Conservation (phyloP, 2,888 invertebrate genomes). For the Pristionchus fissidentatus region DNA sequence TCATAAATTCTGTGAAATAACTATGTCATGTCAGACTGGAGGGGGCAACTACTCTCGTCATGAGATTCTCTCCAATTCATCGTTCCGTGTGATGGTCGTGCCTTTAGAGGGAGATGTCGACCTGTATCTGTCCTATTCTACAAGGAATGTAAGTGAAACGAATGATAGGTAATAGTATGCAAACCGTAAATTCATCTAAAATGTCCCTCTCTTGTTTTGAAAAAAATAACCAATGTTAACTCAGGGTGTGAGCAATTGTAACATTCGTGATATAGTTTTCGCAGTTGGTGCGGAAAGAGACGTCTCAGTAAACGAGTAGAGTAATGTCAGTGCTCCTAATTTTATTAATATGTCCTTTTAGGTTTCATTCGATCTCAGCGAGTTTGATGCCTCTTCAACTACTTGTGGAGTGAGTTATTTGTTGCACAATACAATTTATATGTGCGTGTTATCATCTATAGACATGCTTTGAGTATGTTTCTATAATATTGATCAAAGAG, state of each 20-base stretch:
- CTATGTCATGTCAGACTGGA: not conserved
- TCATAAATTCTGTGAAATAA: not conserved
- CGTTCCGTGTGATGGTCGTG: constrained; percentile 18
- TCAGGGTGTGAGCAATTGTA: too few species aligned
- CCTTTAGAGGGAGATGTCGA: constrained; percentile 9
- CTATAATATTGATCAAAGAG: too few species aligned
- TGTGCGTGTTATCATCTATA: not conserved
- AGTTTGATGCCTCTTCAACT: not conserved
- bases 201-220: too few species aligned
- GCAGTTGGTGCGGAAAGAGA: too few species aligned
- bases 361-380: constrained; percentile 32
- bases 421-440: not conserved
- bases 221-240: too few species aligned
- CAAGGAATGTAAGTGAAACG: not conserved
- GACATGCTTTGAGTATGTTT: too few species aligned
- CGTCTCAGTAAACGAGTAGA: too few species aligned
- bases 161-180: too few species aligned
- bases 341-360: not conserved
- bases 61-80: not conserved
- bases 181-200: too few species aligned
- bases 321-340: too few species aligned
- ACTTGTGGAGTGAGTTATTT: constrained; percentile 41
- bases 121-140: constrained; percentile 15
- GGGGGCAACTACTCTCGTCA: constrained; percentile 32
- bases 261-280: too few species aligned